These are phyloP conservation scores for Anomalospiza imberbis DNA, from an alignment of 2,797 vertebrate genomes.

Conservation along the genomic window DNA sequence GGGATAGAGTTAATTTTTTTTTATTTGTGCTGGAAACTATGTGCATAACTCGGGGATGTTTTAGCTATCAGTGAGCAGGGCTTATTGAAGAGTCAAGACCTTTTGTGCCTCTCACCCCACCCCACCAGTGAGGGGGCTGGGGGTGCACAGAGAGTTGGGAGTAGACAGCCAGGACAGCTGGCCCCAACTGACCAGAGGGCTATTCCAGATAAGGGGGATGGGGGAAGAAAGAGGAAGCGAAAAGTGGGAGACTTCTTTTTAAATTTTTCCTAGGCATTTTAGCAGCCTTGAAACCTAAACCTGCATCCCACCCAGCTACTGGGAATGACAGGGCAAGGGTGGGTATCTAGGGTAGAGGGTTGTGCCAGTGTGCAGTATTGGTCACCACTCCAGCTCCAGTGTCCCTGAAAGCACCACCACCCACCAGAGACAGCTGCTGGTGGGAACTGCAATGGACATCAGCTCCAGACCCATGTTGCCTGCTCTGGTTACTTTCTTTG, in stretches of 20 bases:
- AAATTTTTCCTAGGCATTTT: neutral
- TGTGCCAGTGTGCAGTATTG: neutral
- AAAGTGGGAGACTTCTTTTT: neutral
- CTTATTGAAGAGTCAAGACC: neutral
- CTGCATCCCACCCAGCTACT: neutral
- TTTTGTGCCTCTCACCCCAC: neutral
- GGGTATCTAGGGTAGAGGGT: neutral
- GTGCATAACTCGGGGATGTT: rapidly evolving
- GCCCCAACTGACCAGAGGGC: neutral
- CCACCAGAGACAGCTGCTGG: neutral
- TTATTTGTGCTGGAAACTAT: neutral
- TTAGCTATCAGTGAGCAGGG: neutral
- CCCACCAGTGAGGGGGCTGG: neutral
- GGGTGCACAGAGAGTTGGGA: neutral
- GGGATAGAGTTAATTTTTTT: neutral
- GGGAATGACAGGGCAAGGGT: neutral
- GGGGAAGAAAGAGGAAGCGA: neutral
- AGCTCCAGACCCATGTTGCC: rapidly evolving
- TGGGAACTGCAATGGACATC: neutral
- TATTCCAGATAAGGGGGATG: neutral
- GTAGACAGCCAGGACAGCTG: neutral
- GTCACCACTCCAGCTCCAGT: neutral
- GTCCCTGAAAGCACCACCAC: neutral
- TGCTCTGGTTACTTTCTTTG: neutral
- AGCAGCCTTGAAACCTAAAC: neutral